phyloP scores from a whole-genome alignment of 2,797 vertebrate genomes.

The Sternotherus odoratus region DNA sequence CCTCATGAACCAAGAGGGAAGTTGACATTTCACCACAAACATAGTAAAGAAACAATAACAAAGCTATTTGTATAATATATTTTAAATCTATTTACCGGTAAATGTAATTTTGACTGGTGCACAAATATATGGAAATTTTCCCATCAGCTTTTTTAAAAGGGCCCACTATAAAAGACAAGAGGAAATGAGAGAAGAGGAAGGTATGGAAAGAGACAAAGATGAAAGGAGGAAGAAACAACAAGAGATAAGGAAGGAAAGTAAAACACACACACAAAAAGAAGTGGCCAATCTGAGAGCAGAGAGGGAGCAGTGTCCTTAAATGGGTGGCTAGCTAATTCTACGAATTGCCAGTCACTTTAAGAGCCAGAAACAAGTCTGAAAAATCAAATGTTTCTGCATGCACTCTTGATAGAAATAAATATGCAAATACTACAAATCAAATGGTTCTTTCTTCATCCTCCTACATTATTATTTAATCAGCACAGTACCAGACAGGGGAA shows the following conservation, averaged over 20 bases:
- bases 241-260: not conserved
- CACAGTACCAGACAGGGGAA: not conserved
- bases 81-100: not conserved
- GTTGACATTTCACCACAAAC: not conserved
- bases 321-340: not conserved
- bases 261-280: not conserved
- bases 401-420: not conserved
- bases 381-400: not conserved
- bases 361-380: not conserved
- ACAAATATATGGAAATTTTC: not conserved
- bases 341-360: not conserved
- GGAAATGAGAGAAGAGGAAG: not conserved
- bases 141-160: not conserved
- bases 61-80: not conserved
- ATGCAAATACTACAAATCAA: not conserved
- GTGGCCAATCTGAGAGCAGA: not conserved
- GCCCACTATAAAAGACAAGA: not conserved
- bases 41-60: not conserved
- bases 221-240: not conserved
- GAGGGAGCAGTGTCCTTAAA: not conserved
- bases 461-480: not conserved
- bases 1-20: not conserved
- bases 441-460: not conserved
- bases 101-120: not conserved
- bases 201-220: not conserved